Evolutionary conservation across 2,797 vertebrate species (phyloP), one percentile per base, ranked within the genome.

Genomic region (Limnodromus scolopaceus): DNA sequence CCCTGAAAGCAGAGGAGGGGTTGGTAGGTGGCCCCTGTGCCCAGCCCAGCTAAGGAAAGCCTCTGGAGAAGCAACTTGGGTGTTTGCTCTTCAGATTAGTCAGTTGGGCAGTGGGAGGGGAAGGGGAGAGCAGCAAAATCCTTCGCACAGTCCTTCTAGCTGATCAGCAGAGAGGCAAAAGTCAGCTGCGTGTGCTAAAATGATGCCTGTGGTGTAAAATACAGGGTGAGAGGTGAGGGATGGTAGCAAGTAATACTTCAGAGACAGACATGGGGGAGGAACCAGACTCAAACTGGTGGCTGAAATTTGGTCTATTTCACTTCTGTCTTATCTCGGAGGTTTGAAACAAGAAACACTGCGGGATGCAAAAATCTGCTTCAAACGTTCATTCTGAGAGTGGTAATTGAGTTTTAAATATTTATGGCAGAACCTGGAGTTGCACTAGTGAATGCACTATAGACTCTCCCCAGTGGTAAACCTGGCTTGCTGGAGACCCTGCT

Each of bases 361-460:
- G 39, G 55, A 91, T 66, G 55, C 3, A 41, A 87, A 89, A 78
- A 84, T 34, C 82, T 83, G 60, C 72, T 89, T 72, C 49, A 66
- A 83, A 84, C 1, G 0, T 57, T 92, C 83, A 43, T 63, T 87
- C 48, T 41, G 66, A 55, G 69, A 84, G 79, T 30, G n/a, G 82
- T 58, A 89, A 96, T 71, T 61, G 87, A 87, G 92, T 91, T 92
- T 95, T 87, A 91, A 92, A 80, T 91, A 85, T 89, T 93, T 92
- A 85, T 69, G 27, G 58, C 49, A 74, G 78, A 75, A 86, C 66
- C 54, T 64, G 53, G 36, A 89, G 32, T 48, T 74, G 46, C 75
- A 86, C 30, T 74, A 61, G 61, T 60, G 84, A 80, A 84, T 49
- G 70, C 39, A 41, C 87, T 65, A 22, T 10, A 55, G 53, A 18